Conservation (phyloP, 2,797 vertebrate genomes). For the Clarias laeviceps region DNA sequence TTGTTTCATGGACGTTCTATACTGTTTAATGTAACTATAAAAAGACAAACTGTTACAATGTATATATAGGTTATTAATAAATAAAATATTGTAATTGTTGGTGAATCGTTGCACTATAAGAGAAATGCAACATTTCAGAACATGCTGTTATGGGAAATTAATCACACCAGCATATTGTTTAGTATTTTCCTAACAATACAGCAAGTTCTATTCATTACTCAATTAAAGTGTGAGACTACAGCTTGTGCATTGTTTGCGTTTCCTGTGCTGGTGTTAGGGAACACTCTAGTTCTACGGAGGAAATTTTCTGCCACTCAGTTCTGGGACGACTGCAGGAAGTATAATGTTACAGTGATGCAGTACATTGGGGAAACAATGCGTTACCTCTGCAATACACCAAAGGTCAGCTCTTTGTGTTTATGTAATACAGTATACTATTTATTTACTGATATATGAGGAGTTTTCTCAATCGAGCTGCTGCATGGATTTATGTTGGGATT, state of each 20-base stretch:
- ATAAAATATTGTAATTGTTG: neutral
- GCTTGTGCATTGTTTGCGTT: neutral
- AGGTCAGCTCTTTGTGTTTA: constrained; percentile 67
- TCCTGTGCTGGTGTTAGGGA: constrained; percentile 65
- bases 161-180: neutral
- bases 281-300: constrained; percentile 76
- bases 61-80: neutral
- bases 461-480: neutral
- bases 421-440: constrained; percentile 1
- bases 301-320: constrained; percentile 94
- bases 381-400: constrained; percentile 83
- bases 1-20: neutral
- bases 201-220: neutral
- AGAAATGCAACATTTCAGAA: neutral
- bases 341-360: constrained; percentile 87
- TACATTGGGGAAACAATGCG: constrained; percentile 91
- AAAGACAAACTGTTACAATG: neutral
- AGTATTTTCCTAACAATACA: neutral
- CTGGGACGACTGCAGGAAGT: constrained; percentile 90
- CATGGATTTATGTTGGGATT: neutral
- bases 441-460: neutral
- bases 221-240: neutral
- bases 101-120: neutral
- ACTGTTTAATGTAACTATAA: neutral
- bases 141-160: neutral